phyloP scores from a whole-genome alignment of 1,140 invertebrate species.

The Bombus haemorrhoidalis region DNA sequence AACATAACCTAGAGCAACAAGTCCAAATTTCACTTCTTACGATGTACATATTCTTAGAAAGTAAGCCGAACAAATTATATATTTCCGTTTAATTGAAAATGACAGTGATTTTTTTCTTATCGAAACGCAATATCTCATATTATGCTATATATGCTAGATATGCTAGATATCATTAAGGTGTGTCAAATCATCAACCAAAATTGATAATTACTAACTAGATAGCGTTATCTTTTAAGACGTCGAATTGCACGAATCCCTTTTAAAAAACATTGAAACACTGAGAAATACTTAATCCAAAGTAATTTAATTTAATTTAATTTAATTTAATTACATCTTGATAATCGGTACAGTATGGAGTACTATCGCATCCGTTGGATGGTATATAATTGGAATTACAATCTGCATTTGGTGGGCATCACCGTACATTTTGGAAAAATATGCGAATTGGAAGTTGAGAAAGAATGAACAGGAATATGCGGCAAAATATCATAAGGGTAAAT shows the following conservation, averaged over 20 bases:
- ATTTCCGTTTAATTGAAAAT: neutral
- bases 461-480: conserved; percentile 76
- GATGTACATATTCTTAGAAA: no score
- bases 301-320: neutral
- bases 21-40: neutral
- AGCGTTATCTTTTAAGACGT: neutral
- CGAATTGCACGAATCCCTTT: neutral
- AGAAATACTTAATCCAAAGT: neutral
- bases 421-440: conserved; percentile 72
- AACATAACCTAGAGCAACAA: neutral
- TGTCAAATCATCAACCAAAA: neutral
- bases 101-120: neutral
- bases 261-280: neutral
- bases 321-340: neutral
- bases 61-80: no score
- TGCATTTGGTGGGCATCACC: conserved; percentile 70
- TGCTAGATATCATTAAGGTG: no score
- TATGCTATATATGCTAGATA: no score
- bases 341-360: conserved; percentile 66
- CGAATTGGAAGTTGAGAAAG: conserved; percentile 70
- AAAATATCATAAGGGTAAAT: conserved; percentile 81
- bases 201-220: neutral
- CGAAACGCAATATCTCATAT: no score
- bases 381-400: conserved; percentile 66
- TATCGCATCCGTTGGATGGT: conserved; percentile 76